Percentiles rank a stretch among this genome's conserved stretches.
These are phyloP conservation scores for Nylanderia fulva DNA, from an alignment of 1,140 invertebrate genomes.

Conservation along the genomic window DNA sequence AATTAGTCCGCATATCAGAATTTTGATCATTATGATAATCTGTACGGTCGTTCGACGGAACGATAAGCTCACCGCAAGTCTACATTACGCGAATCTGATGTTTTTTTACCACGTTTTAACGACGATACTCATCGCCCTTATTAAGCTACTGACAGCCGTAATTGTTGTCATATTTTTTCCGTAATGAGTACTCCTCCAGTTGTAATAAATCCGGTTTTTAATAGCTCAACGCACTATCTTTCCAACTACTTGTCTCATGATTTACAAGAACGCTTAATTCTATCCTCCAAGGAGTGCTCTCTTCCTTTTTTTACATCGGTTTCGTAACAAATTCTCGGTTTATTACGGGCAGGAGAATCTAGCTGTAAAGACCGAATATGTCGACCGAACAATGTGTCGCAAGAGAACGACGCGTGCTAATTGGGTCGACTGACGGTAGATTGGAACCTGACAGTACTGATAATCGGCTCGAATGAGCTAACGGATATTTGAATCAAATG, in stretches of 20 bases:
- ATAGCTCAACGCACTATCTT: conserved; percentile 13
- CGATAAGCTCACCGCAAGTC: neutral
- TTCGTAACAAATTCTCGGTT: conserved; percentile 26
- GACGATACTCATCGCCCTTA: conserved; percentile 55
- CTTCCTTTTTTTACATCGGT: neutral
- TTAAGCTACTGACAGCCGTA: conserved; percentile 64
- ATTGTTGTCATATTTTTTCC: conserved; percentile 67
- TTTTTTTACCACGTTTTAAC: conserved; percentile 37
- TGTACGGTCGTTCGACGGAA: neutral
- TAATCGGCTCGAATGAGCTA: conserved; percentile 47
- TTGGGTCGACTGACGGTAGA: conserved; percentile 47
- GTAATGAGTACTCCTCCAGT: conserved; percentile 66
- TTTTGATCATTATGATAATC: conserved; percentile 36
- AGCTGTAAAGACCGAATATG: neutral
- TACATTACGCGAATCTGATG: conserved; percentile 3
- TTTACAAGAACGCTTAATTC: conserved; percentile 50
- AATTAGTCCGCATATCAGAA: conserved; percentile 8
- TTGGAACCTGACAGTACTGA: conserved; percentile 44
- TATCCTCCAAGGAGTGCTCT: neutral
- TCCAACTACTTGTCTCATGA: conserved; percentile 13
- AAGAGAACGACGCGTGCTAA: conserved; percentile 50
- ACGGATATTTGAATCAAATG: conserved; percentile 41
- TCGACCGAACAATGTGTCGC: neutral
- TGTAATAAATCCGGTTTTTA: conserved; percentile 62
- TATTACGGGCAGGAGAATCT: neutral